A percentile compares a stretch with the other conserved stretches of the same genome.
phyloP scores from a whole-genome alignment of 2,113 vertebrate genomes.

The Anser brachyrhynchus region DNA sequence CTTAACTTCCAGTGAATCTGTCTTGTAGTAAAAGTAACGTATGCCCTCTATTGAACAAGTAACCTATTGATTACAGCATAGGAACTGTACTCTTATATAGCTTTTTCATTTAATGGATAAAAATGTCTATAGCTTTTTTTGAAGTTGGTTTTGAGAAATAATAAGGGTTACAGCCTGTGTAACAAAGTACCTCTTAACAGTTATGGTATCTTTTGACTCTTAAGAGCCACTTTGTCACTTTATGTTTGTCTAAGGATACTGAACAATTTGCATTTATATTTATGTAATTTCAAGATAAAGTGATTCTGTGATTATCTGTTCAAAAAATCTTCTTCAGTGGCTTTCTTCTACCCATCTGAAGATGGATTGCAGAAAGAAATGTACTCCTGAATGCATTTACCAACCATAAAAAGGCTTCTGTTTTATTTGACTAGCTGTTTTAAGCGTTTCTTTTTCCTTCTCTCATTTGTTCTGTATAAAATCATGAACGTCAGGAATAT shows the following conservation, averaged over 20 bases:
- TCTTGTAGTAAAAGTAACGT: constrained; percentile 1
- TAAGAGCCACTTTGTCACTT: neutral
- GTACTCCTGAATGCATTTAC: neutral
- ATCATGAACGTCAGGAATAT: neutral
- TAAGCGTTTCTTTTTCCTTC: neutral
- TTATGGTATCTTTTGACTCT: neutral
- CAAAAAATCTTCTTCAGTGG: neutral
- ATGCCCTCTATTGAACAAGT: neutral
- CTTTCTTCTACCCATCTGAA: constrained; percentile 7
- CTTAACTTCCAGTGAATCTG: neutral
- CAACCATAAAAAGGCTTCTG: neutral
- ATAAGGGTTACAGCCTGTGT: neutral
- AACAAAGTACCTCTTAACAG: neutral
- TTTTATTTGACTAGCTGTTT: neutral
- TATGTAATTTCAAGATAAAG: constrained; percentile 25
- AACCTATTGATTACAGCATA: constrained; percentile 21
- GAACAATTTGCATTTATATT: neutral
- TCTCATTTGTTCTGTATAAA: neutral
- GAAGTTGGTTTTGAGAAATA: neutral
- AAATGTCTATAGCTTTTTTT: neutral
- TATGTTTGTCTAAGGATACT: neutral
- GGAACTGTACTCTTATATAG: neutral
- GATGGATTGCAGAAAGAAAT: neutral
- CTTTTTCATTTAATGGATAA: constrained; percentile 18
- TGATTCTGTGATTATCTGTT: neutral